Evolutionary conservation across 2,797 vertebrate genomes (phyloP).

Genomic region (Syndactyla subalaris): DNA sequence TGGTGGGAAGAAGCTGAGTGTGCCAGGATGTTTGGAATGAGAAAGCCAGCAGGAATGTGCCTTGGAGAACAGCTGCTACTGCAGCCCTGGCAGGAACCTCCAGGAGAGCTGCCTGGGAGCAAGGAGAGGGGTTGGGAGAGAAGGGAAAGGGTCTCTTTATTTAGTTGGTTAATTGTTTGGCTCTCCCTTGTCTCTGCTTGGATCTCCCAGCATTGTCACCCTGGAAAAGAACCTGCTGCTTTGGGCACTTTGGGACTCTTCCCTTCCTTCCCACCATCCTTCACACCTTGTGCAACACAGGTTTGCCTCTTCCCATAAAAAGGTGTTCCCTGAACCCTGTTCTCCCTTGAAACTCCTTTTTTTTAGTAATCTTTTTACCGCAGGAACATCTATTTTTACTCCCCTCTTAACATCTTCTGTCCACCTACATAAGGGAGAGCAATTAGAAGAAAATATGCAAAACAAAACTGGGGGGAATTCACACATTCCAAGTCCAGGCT

Average conservation of each 20-base stretch:
- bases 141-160: neutral
- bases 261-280: neutral
- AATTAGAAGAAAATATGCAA: neutral
- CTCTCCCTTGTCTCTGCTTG: neutral
- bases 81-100: slow-evolving; percentile 78
- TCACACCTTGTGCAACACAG: fast-evolving
- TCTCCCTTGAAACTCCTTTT: neutral
- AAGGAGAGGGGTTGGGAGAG: neutral
- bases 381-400: neutral
- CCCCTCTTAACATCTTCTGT: neutral
- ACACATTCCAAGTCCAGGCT: neutral
- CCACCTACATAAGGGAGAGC: neutral
- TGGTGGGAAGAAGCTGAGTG: slow-evolving; percentile 85
- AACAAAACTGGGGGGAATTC: neutral
- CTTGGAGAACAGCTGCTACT: slow-evolving; percentile 87
- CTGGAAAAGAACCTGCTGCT: neutral
- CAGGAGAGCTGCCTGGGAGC: slow-evolving; percentile 30
- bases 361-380: neutral
- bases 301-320: neutral
- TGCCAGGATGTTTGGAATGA: slow-evolving; percentile 88
- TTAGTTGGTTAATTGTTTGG: neutral
- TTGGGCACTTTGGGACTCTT: neutral
- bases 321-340: neutral
- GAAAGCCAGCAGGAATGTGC: slow-evolving; percentile 92
- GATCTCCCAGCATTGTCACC: neutral